These are phyloP conservation scores for Tympanoctomys barrerae DNA, from an alignment of 2,797 vertebrate species.

Conservation along the genomic window DNA sequence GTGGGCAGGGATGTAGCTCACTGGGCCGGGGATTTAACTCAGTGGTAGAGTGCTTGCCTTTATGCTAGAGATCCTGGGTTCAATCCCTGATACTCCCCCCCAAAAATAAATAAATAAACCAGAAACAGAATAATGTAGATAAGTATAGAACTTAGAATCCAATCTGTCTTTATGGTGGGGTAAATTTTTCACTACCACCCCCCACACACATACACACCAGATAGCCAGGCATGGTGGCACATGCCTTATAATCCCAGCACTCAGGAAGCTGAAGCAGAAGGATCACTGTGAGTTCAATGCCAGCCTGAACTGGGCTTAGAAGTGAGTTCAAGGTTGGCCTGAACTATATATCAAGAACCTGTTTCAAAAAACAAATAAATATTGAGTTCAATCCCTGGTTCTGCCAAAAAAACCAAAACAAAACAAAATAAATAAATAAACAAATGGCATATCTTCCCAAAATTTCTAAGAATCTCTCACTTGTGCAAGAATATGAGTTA, in stretches of 20 bases:
- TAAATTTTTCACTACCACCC: neutral
- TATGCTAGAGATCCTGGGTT: neutral
- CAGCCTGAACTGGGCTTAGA: neutral
- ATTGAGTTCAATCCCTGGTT: too few species aligned
- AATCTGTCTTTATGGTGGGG: neutral
- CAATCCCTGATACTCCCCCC: neutral
- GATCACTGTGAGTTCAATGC: neutral
- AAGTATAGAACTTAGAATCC: neutral
- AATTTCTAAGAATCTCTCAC: neutral
- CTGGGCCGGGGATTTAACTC: neutral
- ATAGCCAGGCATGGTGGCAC: neutral
- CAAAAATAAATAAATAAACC: neutral
- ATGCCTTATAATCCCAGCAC: neutral
- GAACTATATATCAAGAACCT: neutral
- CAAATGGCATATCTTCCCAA: neutral
- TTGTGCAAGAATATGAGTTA: neutral
- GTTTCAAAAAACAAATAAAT: neutral
- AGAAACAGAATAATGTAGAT: neutral
- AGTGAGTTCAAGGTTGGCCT: neutral
- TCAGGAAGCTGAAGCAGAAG: neutral
- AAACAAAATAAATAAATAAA: neutral
- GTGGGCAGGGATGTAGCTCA: neutral
- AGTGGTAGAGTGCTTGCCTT: neutral
- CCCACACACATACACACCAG: neutral
- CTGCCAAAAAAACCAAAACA: too few species aligned